phyloP scores from a whole-genome alignment of 2,888 invertebrate genomes.

The Lithophane leautieri region DNA sequence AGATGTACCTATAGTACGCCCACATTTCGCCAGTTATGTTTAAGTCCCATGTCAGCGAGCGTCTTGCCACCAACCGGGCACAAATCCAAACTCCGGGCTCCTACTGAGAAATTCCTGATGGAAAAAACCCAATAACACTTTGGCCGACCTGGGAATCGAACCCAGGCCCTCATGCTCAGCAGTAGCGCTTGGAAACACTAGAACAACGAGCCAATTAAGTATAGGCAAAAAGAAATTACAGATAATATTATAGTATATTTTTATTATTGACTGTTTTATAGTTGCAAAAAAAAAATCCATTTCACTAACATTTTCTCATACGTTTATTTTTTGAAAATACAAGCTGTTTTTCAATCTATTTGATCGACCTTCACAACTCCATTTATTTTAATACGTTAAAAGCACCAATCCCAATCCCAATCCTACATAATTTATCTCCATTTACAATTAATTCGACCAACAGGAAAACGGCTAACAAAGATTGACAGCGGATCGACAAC shows the following conservation, averaged over 20 bases:
- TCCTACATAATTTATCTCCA: neutral
- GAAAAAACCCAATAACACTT: neutral
- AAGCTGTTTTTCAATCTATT: neutral
- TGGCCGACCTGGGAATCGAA: too few species aligned
- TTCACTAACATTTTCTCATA: neutral
- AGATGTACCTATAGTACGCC: neutral
- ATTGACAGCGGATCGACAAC: constrained; percentile 13
- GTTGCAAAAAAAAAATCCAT: neutral
- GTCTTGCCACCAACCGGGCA: neutral
- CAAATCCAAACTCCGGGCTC: neutral
- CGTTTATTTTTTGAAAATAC: neutral
- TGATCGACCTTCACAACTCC: neutral
- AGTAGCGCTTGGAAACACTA: neutral
- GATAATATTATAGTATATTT: neutral
- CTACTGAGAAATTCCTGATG: neutral
- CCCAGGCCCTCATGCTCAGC: neutral
- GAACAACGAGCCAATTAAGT: neutral
- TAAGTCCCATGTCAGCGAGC: neutral
- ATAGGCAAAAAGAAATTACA: neutral
- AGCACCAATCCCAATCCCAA: too few species aligned
- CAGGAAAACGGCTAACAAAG: constrained; percentile 20
- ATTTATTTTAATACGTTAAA: neutral
- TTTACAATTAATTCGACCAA: constrained; percentile 7
- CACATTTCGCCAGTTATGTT: neutral
- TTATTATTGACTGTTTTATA: neutral